Evolutionary conservation across 1,140 invertebrate species (phyloP).

Genomic region (Bombyx mori): ASM3026992v2 NC_085116.1:14876001-14876500

Average conservation of each 20-base stretch:
- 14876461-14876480: slow-evolving; percentile 3
- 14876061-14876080: slow-evolving; percentile 38
- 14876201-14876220: slow-evolving; percentile 25
- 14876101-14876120: slow-evolving; percentile 34
- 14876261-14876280: no score
- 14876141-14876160: slow-evolving; percentile 27
- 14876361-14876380: no score
- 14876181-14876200: slow-evolving; percentile 25
- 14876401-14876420: slow-evolving; percentile 2
- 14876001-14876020: slow-evolving; percentile 24
- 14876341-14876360: no score
- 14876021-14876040: slow-evolving; percentile 23
- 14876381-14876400: neutral
- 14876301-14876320: no score
- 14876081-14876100: slow-evolving; percentile 23
- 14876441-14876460: neutral
- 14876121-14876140: slow-evolving; percentile 44
- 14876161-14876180: slow-evolving; percentile 31
- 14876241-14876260: no score
- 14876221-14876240: neutral
- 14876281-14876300: no score
- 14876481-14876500: slow-evolving; percentile 28
- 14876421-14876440: neutral
- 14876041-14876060: slow-evolving; percentile 6
- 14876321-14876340: no score